phyloP scores from a whole-genome alignment of 1,140 invertebrate genomes.

The Drosophila murphyi region DNA sequence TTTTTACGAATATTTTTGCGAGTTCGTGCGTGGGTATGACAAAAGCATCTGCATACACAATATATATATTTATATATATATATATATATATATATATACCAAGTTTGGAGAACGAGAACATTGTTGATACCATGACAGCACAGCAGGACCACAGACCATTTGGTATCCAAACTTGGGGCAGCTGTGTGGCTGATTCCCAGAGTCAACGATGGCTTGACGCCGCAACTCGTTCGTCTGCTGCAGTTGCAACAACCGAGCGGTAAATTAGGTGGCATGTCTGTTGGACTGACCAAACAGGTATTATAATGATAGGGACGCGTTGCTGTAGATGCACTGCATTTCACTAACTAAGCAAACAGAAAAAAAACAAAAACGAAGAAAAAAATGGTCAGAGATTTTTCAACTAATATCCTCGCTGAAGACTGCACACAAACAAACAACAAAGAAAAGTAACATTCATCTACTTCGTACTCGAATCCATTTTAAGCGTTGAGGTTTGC shows the following conservation, averaged over 20 bases:
- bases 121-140: constrained; percentile 1
- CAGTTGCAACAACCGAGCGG: background rate
- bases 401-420: background rate
- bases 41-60: background rate
- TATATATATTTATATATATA: background rate
- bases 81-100: background rate
- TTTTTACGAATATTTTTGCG: background rate
- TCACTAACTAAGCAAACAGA: background rate
- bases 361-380: background rate
- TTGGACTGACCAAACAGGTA: no score
- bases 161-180: background rate
- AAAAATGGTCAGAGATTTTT: background rate
- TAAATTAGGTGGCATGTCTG: no score
- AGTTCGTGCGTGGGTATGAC: background rate
- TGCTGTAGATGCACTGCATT: background rate
- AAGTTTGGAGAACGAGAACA: background rate
- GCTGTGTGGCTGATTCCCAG: background rate
- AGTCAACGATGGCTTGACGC: background rate
- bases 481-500: constrained; percentile 44
- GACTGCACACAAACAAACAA: background rate
- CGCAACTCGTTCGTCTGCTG: background rate
- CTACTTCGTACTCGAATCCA: background rate
- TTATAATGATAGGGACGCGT: no score
- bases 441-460: background rate
- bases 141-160: background rate